These are phyloP conservation scores for Drosophila aff. DNA, from an alignment of 1,140 invertebrate species.

Conservation along the genomic window DNA sequence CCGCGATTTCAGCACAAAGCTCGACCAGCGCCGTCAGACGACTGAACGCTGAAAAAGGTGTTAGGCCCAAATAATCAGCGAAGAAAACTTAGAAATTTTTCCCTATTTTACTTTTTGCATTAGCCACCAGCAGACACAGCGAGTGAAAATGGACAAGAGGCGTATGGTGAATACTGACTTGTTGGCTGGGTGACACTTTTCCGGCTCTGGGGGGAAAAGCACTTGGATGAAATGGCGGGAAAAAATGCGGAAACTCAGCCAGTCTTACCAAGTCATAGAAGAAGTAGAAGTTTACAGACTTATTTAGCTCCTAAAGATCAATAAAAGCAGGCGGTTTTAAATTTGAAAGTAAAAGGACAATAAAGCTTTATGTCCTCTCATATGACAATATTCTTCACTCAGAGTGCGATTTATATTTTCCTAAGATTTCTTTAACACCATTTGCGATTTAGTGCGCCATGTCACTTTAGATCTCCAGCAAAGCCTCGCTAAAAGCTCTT, in stretches of 20 bases:
- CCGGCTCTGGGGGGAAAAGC: background rate
- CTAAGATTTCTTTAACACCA: background rate
- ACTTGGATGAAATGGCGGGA: conserved; percentile 24
- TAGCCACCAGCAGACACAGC: conserved; percentile 2
- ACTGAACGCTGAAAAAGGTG: conserved; percentile 54
- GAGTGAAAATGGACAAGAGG: conserved; percentile 25
- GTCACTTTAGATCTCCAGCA: conserved; percentile 11
- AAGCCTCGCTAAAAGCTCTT: conserved; percentile 21
- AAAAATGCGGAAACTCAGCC: background rate
- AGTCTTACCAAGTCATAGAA: background rate
- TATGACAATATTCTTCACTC: background rate
- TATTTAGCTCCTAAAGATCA: background rate
- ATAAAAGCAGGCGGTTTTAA: background rate
- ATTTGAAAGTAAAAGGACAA: background rate
- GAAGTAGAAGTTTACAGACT: background rate
- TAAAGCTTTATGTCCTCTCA: background rate
- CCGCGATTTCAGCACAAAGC: conserved; percentile 51
- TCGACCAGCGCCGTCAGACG: conserved; percentile 54
- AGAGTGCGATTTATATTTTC: conserved; percentile 1
- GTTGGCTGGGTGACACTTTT: background rate
- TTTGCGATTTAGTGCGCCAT: conserved; percentile 1
- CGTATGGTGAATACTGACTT: conserved; percentile 49
- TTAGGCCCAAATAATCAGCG: conserved; percentile 65
- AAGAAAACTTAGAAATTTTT: conserved; percentile 81
- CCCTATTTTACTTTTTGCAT: conserved; percentile 56